These are phyloP conservation scores for Eupithecia pulchellata DNA, from an alignment of 2,888 invertebrate species.

Conservation along the genomic window DNA sequence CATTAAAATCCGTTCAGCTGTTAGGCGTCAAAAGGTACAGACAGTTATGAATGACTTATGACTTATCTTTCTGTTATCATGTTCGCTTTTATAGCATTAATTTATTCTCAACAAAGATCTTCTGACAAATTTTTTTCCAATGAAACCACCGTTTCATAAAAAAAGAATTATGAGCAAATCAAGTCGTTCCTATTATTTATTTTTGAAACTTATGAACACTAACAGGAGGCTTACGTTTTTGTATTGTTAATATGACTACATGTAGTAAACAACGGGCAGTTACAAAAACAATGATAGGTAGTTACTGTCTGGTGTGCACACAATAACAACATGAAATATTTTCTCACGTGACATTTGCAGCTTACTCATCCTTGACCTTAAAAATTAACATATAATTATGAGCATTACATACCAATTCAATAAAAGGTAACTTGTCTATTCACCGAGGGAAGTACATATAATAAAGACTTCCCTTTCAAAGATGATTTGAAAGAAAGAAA, in stretches of 20 bases:
- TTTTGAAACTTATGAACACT: neutral
- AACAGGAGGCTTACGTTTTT: neutral
- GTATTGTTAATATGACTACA: neutral
- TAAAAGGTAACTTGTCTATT: conserved; percentile 38
- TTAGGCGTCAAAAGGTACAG: neutral
- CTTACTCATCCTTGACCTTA: conserved; percentile 73
- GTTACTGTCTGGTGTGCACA: conserved; percentile 51
- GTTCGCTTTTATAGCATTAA: neutral
- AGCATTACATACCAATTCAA: conserved; percentile 45
- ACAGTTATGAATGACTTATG: neutral
- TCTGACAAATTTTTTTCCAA: neutral
- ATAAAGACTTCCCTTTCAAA: no score
- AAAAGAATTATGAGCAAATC: neutral
- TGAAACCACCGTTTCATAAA: neutral
- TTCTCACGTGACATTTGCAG: conserved; percentile 59
- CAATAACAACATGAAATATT: conserved; percentile 47
- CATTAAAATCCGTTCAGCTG: no score
- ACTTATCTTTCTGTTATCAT: no score
- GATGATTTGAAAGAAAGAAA: no score
- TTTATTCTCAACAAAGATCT: neutral
- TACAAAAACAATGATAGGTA: conserved; percentile 54
- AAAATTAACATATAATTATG: conserved; percentile 53
- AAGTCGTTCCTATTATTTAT: neutral
- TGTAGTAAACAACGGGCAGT: neutral
- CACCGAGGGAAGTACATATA: no score